These are phyloP conservation scores for Eilema depressum DNA, from an alignment of 2,888 invertebrate genomes.

Conservation along the genomic window DNA sequence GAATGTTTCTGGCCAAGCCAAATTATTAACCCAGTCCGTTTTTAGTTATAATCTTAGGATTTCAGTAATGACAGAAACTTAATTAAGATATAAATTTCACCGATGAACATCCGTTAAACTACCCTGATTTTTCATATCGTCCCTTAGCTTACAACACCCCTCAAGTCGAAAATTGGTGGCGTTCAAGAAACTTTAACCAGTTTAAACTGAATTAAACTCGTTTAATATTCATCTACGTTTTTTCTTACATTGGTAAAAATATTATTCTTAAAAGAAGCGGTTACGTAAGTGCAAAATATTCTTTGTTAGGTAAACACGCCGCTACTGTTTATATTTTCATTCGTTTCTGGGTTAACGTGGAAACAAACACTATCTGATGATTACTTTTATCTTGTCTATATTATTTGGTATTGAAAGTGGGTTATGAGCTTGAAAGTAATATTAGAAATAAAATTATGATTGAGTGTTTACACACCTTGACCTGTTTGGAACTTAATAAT, in stretches of 20 bases:
- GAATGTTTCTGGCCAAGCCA: too few relatives aligned
- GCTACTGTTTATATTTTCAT: slow-evolving; percentile 20
- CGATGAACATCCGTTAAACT: too few relatives aligned
- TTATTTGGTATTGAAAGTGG: slow-evolving; percentile 19
- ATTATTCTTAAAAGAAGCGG: not conserved
- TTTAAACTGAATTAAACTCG: too few relatives aligned
- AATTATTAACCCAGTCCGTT: too few relatives aligned
- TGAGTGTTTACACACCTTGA: slow-evolving; percentile 9
- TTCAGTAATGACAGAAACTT: too few relatives aligned
- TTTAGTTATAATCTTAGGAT: too few relatives aligned
- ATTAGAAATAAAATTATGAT: slow-evolving; percentile 8
- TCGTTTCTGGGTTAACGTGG: slow-evolving; percentile 21
- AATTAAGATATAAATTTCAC: too few relatives aligned
- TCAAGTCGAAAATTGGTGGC: too few relatives aligned
- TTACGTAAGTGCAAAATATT: slow-evolving; percentile 6
- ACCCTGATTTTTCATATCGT: too few relatives aligned
- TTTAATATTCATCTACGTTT: too few relatives aligned
- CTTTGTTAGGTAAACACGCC: slow-evolving; percentile 8
- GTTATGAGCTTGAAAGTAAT: slow-evolving; percentile 9
- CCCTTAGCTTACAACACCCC: too few relatives aligned
- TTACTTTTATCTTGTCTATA: slow-evolving; percentile 21
- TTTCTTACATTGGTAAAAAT: not conserved
- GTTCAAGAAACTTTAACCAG: too few relatives aligned
- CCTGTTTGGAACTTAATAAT: slow-evolving; percentile 6
- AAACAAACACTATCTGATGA: slow-evolving; percentile 20